Percentiles rank a stretch among this genome's conserved stretches.
Conservation (phyloP, 1,140 invertebrate species). For the Idris sp. region DNA sequence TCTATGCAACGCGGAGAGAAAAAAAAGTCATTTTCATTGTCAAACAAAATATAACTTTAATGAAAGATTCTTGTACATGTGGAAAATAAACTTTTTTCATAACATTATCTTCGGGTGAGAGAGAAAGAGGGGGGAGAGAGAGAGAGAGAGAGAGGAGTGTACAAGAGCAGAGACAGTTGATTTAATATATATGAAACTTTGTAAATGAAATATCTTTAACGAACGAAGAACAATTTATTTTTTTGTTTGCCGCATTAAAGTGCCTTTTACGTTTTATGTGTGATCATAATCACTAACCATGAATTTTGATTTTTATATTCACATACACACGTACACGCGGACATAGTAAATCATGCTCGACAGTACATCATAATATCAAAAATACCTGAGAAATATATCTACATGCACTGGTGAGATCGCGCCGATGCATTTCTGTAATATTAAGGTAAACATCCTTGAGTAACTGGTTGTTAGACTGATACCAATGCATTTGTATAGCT, state of each 20-base stretch:
- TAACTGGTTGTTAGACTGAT: conserved; percentile 73
- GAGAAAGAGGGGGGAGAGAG: conserved; percentile 16
- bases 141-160: conserved; percentile 16
- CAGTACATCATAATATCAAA: conserved; percentile 58
- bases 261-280: conserved; percentile 27
- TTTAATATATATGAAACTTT: conserved; percentile 55
- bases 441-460: conserved; percentile 76
- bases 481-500: conserved; percentile 67
- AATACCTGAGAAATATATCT: conserved; percentile 56
- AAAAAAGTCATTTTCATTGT: conserved; percentile 58
- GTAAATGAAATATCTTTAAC: conserved; percentile 47
- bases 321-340: conserved; percentile 8
- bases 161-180: conserved; percentile 19
- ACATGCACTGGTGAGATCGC: conserved; percentile 41
- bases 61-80: conserved; percentile 60
- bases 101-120: conserved; percentile 35
- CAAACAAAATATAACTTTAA: conserved; percentile 62
- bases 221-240: conserved; percentile 47
- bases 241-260: conserved; percentile 15
- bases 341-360: conserved; percentile 50
- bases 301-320: conserved; percentile 35
- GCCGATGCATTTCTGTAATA: conserved; percentile 69
- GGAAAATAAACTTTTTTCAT: conserved; percentile 62
- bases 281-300: conserved; percentile 47
- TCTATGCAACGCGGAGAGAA: conserved; percentile 43